Conservation (phyloP, 2,113 vertebrate genomes). For the Natator depressus region DNA sequence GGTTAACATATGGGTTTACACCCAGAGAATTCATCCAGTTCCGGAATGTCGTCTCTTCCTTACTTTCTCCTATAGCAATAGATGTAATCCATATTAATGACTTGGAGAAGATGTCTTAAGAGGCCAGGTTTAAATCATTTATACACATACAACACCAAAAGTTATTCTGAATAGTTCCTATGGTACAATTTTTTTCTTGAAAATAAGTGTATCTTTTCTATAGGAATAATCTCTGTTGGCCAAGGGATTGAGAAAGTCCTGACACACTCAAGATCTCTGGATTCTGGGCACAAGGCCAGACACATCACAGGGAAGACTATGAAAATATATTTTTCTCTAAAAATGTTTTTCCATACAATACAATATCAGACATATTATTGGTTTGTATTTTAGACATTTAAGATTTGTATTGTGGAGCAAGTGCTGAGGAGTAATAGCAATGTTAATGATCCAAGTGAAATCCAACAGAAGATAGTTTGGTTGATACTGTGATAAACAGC, state of each 20-base stretch:
- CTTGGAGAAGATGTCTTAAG: background rate
- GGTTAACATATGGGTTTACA: constrained; percentile 91
- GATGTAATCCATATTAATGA: constrained; percentile 53
- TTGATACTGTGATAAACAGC: background rate
- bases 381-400: background rate
- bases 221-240: background rate
- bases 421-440: background rate
- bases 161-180: background rate
- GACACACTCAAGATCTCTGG: background rate
- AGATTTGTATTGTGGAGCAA: background rate
- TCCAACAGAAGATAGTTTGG: background rate
- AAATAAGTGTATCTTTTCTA: background rate
- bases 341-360: background rate
- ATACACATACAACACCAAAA: background rate
- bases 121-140: background rate
- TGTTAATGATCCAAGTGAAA: background rate
- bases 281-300: background rate
- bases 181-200: background rate
- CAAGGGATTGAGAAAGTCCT: background rate
- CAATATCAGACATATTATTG: background rate
- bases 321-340: background rate
- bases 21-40: constrained; percentile 99
- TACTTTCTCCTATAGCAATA: constrained; percentile 85
- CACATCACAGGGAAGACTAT: background rate
- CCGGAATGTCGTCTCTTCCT: constrained; percentile 94